Percentiles rank a stretch among this genome's conserved stretches.
Evolutionary conservation across 2,888 invertebrate species (phyloP).

Genomic region (Caenorhabditis sp.): DNA sequence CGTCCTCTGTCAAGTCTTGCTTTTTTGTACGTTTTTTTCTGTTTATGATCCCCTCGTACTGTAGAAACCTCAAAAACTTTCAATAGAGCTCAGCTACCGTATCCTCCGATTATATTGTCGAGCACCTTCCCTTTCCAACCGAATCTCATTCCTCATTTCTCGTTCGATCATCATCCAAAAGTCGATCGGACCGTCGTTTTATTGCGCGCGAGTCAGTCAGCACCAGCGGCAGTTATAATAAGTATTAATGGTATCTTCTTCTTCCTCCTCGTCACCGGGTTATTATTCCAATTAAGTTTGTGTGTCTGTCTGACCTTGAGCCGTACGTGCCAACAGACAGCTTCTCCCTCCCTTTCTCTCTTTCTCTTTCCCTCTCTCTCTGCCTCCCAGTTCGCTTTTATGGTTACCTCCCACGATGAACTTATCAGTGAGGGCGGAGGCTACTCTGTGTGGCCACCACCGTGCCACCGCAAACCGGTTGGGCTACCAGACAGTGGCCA

Average conservation of each 20-base stretch:
- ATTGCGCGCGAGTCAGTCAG: slow-evolving; percentile 27
- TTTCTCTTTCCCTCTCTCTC: not conserved
- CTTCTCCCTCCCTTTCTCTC: not conserved
- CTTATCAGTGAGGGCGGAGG: slow-evolving; percentile 2
- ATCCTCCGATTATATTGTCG: too few relatives aligned
- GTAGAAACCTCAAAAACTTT: too few relatives aligned
- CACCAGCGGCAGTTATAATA: slow-evolving; percentile 38
- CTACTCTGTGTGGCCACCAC: slow-evolving; percentile 3
- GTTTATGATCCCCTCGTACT: too few relatives aligned
- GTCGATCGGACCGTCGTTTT: slow-evolving; percentile 13
- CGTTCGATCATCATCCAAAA: not conserved
- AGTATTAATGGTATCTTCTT: slow-evolving; percentile 41
- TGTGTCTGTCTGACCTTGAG: slow-evolving; percentile 21
- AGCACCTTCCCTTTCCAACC: not conserved
- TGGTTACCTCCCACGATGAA: too few relatives aligned
- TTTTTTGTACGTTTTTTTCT: too few relatives aligned
- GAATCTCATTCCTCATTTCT: too few relatives aligned
- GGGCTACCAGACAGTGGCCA: slow-evolving; percentile 18
- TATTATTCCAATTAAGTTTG: slow-evolving; percentile 47
- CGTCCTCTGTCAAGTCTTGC: too few relatives aligned
- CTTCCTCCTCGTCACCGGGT: slow-evolving; percentile 1
- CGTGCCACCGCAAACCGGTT: slow-evolving; percentile 32
- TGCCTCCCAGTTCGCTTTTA: too few relatives aligned
- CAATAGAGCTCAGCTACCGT: too few relatives aligned
- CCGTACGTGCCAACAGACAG: not conserved